Conservation (phyloP, 2,113 vertebrate species). For the Cephalopterus ornatus region DNA sequence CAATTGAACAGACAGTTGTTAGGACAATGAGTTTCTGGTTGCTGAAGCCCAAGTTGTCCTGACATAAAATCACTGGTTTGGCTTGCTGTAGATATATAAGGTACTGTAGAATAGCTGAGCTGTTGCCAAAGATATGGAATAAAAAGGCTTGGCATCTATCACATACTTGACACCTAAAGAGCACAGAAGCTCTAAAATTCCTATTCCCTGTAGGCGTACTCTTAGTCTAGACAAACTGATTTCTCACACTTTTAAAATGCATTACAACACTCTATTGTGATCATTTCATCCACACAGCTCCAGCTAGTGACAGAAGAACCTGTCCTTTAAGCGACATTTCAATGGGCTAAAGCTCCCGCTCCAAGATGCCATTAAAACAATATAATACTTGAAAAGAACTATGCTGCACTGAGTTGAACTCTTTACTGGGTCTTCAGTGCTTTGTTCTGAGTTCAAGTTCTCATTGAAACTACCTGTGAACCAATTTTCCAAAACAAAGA, state of each 20-base stretch:
- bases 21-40: slow-evolving; percentile 66
- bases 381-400: slow-evolving; percentile 76
- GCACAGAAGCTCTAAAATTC: slow-evolving; percentile 79
- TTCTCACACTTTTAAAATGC: slow-evolving; percentile 84
- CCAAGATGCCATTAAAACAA: slow-evolving; percentile 75
- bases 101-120: slow-evolving; percentile 65
- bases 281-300: slow-evolving; percentile 75
- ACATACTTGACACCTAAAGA: slow-evolving; percentile 81
- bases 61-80: slow-evolving; percentile 62
- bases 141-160: slow-evolving; percentile 79
- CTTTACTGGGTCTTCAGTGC: slow-evolving; percentile 57
- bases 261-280: slow-evolving; percentile 80
- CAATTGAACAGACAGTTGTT: slow-evolving; percentile 63
- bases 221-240: slow-evolving; percentile 82
- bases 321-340: slow-evolving; percentile 78
- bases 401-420: slow-evolving; percentile 65
- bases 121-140: slow-evolving; percentile 73
- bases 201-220: slow-evolving; percentile 73
- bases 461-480: slow-evolving; percentile 66
- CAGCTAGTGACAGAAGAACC: slow-evolving; percentile 77
- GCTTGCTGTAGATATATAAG: slow-evolving; percentile 64
- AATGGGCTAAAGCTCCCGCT: slow-evolving; percentile 72
- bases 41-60: slow-evolving; percentile 58
- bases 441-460: slow-evolving; percentile 68
- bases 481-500: slow-evolving; percentile 59